Evolutionary conservation across 2,113 vertebrate species (phyloP).

Genomic region (Lepus americanus): DNA sequence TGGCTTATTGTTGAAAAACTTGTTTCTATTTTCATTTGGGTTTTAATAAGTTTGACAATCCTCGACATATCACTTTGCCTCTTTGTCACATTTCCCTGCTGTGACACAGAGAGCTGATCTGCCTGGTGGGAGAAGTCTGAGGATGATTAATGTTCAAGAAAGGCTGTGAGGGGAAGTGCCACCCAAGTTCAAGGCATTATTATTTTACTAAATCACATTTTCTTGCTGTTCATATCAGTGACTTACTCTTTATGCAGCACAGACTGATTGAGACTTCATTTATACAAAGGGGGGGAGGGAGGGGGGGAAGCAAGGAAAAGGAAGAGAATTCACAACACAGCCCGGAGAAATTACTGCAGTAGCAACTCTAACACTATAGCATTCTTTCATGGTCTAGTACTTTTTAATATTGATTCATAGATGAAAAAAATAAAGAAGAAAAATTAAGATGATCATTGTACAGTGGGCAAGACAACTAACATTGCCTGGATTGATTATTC

Average conservation of each 20-base stretch:
- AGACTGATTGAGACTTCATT: conserved; percentile 55
- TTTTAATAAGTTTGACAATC: conserved; percentile 62
- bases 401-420: conserved; percentile 80
- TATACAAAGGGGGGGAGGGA: background rate
- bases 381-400: conserved; percentile 72
- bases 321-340: conserved; percentile 52
- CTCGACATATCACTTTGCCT: conserved; percentile 54
- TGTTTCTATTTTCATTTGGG: conserved; percentile 62
- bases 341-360: conserved; percentile 75
- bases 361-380: conserved; percentile 45
- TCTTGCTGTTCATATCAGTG: conserved; percentile 43
- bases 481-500: conserved; percentile 24
- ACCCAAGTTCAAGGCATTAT: conserved; percentile 42
- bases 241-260: conserved; percentile 30
- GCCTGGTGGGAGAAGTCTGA: conserved; percentile 22
- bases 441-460: conserved; percentile 38
- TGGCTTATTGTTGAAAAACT: background rate
- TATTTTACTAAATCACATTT: conserved; percentile 66
- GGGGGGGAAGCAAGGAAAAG: background rate
- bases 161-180: background rate
- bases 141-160: conserved; percentile 64
- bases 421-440: conserved; percentile 45
- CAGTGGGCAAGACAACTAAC: background rate
- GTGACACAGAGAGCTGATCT: background rate
- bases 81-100: conserved; percentile 47